phyloP scores from a whole-genome alignment of 64 coral and sea anemone species.

The Actinia equina region DNA sequence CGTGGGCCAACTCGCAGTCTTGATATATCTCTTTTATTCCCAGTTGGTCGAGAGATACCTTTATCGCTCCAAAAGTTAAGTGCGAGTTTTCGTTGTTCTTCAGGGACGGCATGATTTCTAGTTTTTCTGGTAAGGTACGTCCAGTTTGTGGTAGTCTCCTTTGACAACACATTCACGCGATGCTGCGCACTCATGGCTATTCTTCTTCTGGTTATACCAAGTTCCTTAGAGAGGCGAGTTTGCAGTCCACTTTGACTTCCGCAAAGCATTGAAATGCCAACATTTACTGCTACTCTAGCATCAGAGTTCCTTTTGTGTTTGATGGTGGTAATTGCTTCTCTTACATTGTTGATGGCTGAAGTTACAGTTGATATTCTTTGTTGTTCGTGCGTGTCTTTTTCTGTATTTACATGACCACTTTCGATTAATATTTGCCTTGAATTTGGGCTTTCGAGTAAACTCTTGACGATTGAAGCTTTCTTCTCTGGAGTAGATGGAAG shows the following conservation, averaged over 20 bases:
- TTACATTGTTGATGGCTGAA: too few relatives aligned
- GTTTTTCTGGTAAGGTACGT: not conserved
- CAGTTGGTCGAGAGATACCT: slow-evolving; percentile 18
- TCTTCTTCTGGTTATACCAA: not conserved
- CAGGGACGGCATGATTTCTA: slow-evolving; percentile 20
- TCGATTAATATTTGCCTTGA: not conserved
- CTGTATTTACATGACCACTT: too few relatives aligned
- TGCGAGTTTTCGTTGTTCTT: slow-evolving; percentile 9
- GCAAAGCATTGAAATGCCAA: not conserved
- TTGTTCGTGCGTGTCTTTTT: too few relatives aligned
- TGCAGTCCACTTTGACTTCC: not conserved
- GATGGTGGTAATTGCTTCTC: not conserved
- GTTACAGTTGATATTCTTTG: too few relatives aligned
- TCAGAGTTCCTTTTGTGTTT: not conserved
- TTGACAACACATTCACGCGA: not conserved
- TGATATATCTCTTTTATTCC: slow-evolving; percentile 16
- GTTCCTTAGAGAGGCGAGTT: not conserved
- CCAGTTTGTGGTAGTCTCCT: not conserved
- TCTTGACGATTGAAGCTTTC: not conserved
- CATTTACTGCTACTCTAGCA: not conserved
- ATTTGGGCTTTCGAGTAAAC: slow-evolving; percentile 7
- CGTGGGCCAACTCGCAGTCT: not conserved
- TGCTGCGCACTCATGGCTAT: not conserved
- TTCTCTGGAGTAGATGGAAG: slow-evolving; percentile 5
- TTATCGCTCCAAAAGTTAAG: slow-evolving; percentile 24